Base-by-base conservation (phyloP, 2,888 invertebrate species). In the Erynnis tages region DNA sequence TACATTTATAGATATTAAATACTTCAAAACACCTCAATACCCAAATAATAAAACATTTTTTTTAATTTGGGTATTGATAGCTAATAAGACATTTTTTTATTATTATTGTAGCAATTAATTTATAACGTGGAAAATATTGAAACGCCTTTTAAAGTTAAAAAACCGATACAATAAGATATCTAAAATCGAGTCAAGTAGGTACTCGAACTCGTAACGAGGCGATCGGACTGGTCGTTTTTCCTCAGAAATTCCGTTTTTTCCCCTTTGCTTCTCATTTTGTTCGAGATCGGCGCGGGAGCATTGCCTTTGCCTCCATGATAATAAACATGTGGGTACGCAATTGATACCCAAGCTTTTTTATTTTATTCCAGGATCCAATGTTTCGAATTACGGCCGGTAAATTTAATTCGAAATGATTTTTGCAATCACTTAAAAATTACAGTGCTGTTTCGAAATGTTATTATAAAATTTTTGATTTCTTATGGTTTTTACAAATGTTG, bases 301-400 rank as follows among this genome's bases (percentile, higher is more conserved):
- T 75, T 84, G 86, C 79, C 84, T 82, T 75, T 84, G 86, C 79
- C 84, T 82, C 66, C 68, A 64, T 66, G 71, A 71, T 75, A 73
- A 76, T 78, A 77, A 82, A 77, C 76, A 76, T 73, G 35, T 17
- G 8, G 32, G 74, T 69, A 68, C 43, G n/a, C 34, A 14, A 45
- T 43, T 27, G 35, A 43, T 35, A 50, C 10, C 50, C 50, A 50
- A 21, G 27, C n/a, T 19, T 34, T 50, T 50, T 50, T 19, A 50
- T 43, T 35, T 43, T 35, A 43, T 43, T 43, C 29, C 50, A 43
- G 50, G 35, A 50, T 19, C 19, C 3, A 27, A 41, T 1, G 14
- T 34, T 14, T 14, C 29, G 7, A 47, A 13, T 17, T 19, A 38
- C 13, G 11, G 17, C 16, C 47, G 11, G 37, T 37, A 35, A 25